Conservation (phyloP, 2,888 invertebrate species). For the Heliconius charithonia region DNA sequence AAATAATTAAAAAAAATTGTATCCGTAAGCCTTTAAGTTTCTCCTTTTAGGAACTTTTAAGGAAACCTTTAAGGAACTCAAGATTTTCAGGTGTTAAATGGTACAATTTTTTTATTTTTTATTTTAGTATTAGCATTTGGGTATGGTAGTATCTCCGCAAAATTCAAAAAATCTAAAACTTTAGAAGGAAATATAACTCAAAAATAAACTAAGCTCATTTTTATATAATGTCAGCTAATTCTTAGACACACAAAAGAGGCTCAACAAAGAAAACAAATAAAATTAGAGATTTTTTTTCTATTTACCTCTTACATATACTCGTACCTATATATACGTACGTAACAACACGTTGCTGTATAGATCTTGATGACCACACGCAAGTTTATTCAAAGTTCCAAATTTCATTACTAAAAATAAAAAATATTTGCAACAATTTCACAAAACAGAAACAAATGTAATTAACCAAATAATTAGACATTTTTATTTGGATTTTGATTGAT, state of each 20-base stretch:
- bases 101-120: neutral
- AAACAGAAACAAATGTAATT: too few relatives aligned
- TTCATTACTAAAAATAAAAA: neutral
- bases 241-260: neutral
- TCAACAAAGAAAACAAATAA: neutral
- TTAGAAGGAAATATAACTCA: neutral
- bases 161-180: too few relatives aligned
- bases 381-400: too few relatives aligned
- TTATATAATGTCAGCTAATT: neutral
- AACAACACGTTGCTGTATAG: neutral
- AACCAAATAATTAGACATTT: too few relatives aligned
- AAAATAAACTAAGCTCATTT: neutral
- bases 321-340: neutral
- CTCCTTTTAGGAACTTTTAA: too few relatives aligned
- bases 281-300: neutral
- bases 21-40: too few relatives aligned
- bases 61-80: too few relatives aligned
- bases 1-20: neutral
- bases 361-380: too few relatives aligned
- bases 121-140: neutral
- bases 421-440: neutral
- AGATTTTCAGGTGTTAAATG: neutral
- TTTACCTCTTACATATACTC: neutral
- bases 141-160: too few relatives aligned
- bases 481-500: too few relatives aligned